A percentile compares a stretch with the other conserved stretches of the same genome.
phyloP scores from a whole-genome alignment of 2,113 vertebrate genomes.

The Thomomys bottae region DNA sequence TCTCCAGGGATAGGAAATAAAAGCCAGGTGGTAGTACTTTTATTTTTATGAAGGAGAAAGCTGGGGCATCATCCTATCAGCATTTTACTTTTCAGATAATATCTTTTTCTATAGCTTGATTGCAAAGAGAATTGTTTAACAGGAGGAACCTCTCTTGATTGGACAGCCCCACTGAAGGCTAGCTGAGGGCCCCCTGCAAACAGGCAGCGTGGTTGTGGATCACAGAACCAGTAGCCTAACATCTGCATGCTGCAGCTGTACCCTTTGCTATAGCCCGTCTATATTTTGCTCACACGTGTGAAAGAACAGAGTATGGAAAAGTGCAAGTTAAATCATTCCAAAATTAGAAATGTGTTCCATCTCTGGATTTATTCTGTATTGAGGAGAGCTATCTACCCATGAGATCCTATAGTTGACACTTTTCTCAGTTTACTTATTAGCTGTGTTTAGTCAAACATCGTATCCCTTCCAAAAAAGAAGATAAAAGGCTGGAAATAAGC shows the following conservation, averaged over 20 bases:
- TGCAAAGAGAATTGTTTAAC: background rate
- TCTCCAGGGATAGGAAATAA: conserved; percentile 46
- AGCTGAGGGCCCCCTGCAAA: conserved; percentile 6
- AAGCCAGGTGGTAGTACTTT: conserved; percentile 52
- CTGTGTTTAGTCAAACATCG: conserved; percentile 41
- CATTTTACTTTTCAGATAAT: conserved; percentile 34
- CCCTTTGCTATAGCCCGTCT: conserved; percentile 42
- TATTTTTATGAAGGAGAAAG: conserved; percentile 61
- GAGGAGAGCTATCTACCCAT: background rate
- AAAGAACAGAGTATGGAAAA: conserved; percentile 59
- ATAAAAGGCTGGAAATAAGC: too few species aligned
- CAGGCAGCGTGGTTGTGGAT: conserved; percentile 24
- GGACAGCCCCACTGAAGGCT: background rate
- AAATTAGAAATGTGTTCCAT: background rate
- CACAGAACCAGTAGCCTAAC: conserved; percentile 25
- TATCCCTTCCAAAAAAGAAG: background rate
- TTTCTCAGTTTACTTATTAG: conserved; percentile 57
- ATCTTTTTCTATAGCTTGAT: conserved; percentile 34
- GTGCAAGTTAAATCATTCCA: conserved; percentile 47
- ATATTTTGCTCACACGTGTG: conserved; percentile 44
- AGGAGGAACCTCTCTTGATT: conserved; percentile 21
- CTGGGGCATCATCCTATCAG: conserved; percentile 18
- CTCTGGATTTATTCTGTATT: conserved; percentile 35
- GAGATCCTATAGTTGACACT: conserved; percentile 35
- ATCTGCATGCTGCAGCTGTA: conserved; percentile 68